Evolutionary conservation across 2,113 vertebrate genomes (phyloP).

Genomic region (Cebidichthys violaceus): DNA sequence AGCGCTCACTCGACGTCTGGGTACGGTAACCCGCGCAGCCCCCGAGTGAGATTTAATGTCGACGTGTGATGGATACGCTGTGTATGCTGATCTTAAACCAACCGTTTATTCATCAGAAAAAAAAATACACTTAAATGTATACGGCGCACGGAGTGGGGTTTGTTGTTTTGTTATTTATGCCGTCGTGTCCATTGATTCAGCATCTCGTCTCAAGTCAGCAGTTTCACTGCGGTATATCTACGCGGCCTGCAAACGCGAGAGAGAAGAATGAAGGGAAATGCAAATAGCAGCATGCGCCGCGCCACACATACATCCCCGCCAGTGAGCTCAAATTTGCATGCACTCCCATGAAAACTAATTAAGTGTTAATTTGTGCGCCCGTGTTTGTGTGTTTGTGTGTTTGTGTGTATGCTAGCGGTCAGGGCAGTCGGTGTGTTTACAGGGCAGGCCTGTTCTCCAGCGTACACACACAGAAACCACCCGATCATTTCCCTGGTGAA

Average conservation of each 20-base stretch:
- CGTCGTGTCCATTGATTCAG: constrained; percentile 61
- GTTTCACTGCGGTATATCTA: constrained; percentile 38
- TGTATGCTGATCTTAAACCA: constrained; percentile 34
- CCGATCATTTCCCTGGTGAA: constrained; percentile 61
- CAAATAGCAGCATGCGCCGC: background rate
- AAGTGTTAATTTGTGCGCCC: constrained; percentile 15
- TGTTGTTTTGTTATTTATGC: constrained; percentile 55
- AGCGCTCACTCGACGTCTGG: constrained; percentile 17
- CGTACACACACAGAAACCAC: constrained; percentile 28
- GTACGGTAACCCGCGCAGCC: constrained; percentile 2
- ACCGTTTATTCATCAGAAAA: constrained; percentile 50
- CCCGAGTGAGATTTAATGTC: constrained; percentile 13
- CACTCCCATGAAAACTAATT: constrained; percentile 51
- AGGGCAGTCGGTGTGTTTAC: constrained; percentile 49
- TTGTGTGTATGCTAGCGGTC: constrained; percentile 26
- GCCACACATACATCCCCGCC: background rate
- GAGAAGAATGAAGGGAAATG: constrained; percentile 15
- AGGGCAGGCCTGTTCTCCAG: constrained; percentile 9
- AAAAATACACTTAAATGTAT: constrained; percentile 55
- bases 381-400: constrained; percentile 6
- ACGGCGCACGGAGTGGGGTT: constrained; percentile 39
- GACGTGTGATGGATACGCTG: constrained; percentile 42
- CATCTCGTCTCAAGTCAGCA: constrained; percentile 60
- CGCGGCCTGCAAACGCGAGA: constrained; percentile 28
- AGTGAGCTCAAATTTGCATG: constrained; percentile 28